Base-by-base conservation (phyloP, 2,888 invertebrate genomes). In the Phlogophora meticulosa region DNA sequence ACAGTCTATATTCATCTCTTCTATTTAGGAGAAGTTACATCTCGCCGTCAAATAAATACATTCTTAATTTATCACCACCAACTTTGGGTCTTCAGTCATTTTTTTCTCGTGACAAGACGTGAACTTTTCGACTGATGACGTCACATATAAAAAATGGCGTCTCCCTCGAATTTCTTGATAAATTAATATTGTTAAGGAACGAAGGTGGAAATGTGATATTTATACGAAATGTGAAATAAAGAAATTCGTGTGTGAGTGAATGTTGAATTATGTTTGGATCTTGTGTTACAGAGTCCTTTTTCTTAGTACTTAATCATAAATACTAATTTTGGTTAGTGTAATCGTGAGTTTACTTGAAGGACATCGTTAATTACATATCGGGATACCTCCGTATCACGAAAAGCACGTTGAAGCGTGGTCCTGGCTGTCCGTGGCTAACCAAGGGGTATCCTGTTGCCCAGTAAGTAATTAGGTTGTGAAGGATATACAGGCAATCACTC, bases 1-100 rank as follows among this genome's bases (percentile, higher is more conserved):
- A 43, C 42, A 43, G 48, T 66, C 22, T 55, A 34, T 42, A 65
- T 65, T 59, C 61, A 61, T 59, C 22, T 36, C 45, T 67, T 51
- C 24, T 17, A 36, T 62, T 67, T 40, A 9, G 20, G 24, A 38
- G 51, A 22, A 60, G 55, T 67, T 46, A 67, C 60, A 49, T 62
- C 62, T 32, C 7, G 17, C 46, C 56, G 68, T 74, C 76, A 80
- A 69, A 76, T 61, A 82, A 84, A 84, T 78, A 76, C 63, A 59
- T 66, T 59, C 74, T 70, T 80, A 78, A 86, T 88, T 86, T 80
- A 84, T 87, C 86, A 87, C 83, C 53, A 48, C 45, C 45, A 64
- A 68, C 64, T 66, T 70, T 46, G 45, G 36, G 42, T 53, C 69
- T 76, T 75, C 40, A 65, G 65, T 79, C 68, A 72, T 72, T 74